Conservation (phyloP, 2,113 vertebrate species). For the Rhagologus leucostigma region DNA sequence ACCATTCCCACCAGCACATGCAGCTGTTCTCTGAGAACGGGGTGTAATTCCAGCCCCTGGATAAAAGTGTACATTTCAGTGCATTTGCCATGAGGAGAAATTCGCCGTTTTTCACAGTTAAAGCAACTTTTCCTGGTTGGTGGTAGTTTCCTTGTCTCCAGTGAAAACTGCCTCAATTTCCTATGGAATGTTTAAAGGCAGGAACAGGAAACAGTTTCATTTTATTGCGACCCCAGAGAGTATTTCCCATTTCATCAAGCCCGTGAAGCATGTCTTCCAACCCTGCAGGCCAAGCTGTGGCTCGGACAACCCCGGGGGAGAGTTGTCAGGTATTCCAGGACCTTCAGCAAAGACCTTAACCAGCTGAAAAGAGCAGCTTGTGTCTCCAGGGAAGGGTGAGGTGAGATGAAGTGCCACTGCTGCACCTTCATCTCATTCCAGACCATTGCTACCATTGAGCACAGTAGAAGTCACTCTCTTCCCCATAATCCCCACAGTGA, state of each 20-base stretch:
- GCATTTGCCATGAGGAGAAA: neutral
- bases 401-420: neutral
- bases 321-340: neutral
- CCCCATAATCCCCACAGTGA: neutral
- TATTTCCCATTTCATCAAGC: conserved; percentile 1
- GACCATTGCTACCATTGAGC: neutral
- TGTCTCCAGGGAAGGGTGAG: neutral
- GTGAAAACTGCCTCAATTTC: conserved; percentile 47
- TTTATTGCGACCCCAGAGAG: neutral
- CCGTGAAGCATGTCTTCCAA: neutral
- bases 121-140: neutral
- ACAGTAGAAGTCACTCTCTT: neutral
- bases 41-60: conserved; percentile 54
- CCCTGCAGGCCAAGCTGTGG: neutral
- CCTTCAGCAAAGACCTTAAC: neutral
- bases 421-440: neutral
- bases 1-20: conserved; percentile 35
- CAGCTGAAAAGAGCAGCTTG: neutral
- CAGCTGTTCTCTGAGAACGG: conserved; percentile 48
- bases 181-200: conserved; percentile 36
- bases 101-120: neutral
- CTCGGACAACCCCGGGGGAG: neutral
- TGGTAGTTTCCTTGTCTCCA: neutral
- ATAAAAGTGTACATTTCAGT: conserved; percentile 38
- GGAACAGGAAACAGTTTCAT: conserved; percentile 1